Percentiles rank a stretch among this genome's conserved stretches.
Conservation (phyloP, 2,888 invertebrate species). For the Lepidochitona cinerea region DNA sequence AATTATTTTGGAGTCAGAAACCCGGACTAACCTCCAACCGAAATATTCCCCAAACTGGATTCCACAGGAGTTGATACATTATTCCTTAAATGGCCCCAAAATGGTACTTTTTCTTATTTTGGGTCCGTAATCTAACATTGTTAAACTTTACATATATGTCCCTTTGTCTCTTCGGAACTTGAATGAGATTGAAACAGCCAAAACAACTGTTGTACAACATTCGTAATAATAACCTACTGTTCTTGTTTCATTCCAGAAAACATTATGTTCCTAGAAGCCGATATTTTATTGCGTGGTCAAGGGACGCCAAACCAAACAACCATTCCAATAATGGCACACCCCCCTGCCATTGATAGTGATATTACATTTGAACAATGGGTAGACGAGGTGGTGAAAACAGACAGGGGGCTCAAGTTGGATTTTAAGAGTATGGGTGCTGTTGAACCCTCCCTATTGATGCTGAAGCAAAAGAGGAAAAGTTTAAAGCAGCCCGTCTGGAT, state of each 20-base stretch:
- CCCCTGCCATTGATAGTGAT: constrained; percentile 81
- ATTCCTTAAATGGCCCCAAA: too few relatives aligned
- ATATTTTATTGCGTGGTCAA: constrained; percentile 78
- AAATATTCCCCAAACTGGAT: too few relatives aligned
- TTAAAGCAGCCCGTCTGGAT: constrained; percentile 80
- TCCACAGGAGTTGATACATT: too few relatives aligned
- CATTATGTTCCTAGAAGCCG: constrained; percentile 88
- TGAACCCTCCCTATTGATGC: constrained; percentile 57
- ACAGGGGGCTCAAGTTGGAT: constrained; percentile 83
- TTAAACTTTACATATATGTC: too few relatives aligned
- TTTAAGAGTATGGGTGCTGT: constrained; percentile 85
- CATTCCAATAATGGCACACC: constrained; percentile 90
- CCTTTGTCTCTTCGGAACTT: too few relatives aligned
- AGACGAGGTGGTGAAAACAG: constrained; percentile 73
- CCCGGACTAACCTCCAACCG: too few relatives aligned
- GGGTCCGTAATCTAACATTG: too few relatives aligned
- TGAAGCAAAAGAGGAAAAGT: constrained; percentile 35
- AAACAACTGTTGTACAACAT: too few relatives aligned
- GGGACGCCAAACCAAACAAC: constrained; percentile 70
- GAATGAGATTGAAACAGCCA: too few relatives aligned
- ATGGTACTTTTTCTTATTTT: too few relatives aligned
- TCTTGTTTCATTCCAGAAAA: constrained; percentile 72
- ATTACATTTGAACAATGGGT: constrained; percentile 83
- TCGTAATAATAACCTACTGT: too few relatives aligned
- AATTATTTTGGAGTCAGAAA: too few relatives aligned